These are phyloP conservation scores for Agrotis ipsilon DNA, from an alignment of 2,888 invertebrate species.

Conservation along the genomic window DNA sequence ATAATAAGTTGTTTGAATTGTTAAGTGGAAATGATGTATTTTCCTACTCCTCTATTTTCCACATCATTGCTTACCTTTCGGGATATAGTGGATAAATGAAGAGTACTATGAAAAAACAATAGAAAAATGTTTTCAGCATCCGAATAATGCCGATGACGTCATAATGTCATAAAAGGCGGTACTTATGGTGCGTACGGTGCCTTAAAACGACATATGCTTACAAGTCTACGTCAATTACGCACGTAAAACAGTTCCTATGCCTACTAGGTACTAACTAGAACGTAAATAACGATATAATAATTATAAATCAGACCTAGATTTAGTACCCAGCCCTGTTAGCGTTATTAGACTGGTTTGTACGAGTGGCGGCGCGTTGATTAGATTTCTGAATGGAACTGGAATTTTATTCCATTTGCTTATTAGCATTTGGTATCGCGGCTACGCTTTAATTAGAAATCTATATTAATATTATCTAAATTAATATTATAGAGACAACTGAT, in stretches of 20 bases:
- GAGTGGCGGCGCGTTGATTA: constrained; percentile 23
- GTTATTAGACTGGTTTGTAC: constrained; percentile 30
- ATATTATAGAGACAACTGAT: no score
- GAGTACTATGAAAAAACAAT: no score
- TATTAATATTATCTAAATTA: neutral
- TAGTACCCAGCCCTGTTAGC: constrained; percentile 16
- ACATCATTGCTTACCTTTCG: no score
- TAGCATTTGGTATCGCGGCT: constrained; percentile 11
- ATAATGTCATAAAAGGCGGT: no score
- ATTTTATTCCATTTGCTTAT: constrained; percentile 9
- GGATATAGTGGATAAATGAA: no score
- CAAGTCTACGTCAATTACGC: neutral
- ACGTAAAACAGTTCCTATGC: neutral
- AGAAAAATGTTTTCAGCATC: no score
- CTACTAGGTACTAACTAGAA: neutral
- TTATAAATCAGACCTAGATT: constrained; percentile 48
- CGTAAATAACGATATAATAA: constrained; percentile 32
- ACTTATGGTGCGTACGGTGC: no score
- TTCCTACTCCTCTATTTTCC: no score
- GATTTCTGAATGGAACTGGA: constrained; percentile 32
- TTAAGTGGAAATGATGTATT: no score
- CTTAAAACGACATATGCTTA: no score
- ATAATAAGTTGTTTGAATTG: neutral
- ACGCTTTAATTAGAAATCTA: neutral
- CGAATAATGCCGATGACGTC: no score